Evolutionary conservation across 2,888 invertebrate species (phyloP).

Genomic region (Pecten maximus): DNA sequence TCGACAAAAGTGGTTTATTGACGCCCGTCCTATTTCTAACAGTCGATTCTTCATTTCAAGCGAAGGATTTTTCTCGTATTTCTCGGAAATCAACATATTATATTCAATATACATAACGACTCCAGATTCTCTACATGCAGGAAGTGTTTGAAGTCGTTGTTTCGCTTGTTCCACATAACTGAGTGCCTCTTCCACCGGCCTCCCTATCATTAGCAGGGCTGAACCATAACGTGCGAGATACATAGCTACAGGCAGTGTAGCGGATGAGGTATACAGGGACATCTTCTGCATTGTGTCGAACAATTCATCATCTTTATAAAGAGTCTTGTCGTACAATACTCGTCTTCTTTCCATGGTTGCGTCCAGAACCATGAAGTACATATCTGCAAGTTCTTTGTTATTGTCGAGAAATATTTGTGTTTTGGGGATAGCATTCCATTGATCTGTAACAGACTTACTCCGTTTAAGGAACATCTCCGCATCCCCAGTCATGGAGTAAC

Average conservation of each 20-base stretch:
- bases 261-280: slow-evolving; percentile 53
- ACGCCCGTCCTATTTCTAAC: slow-evolving; percentile 51
- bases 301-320: slow-evolving; percentile 41
- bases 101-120: slow-evolving; percentile 62
- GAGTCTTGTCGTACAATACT: slow-evolving; percentile 39
- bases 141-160: slow-evolving; percentile 42
- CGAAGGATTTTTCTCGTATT: slow-evolving; percentile 52
- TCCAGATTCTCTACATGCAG: slow-evolving; percentile 58
- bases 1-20: slow-evolving; percentile 57
- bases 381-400: slow-evolving; percentile 39
- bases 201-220: slow-evolving; percentile 29
- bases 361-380: slow-evolving; percentile 50
- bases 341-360: slow-evolving; percentile 48
- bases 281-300: not conserved
- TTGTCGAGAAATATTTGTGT: not conserved
- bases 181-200: slow-evolving; percentile 51
- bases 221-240: slow-evolving; percentile 54
- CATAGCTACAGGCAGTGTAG: slow-evolving; percentile 53
- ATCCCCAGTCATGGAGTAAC: slow-evolving; percentile 35
- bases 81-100: slow-evolving; percentile 56
- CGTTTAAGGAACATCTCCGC: not conserved
- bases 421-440: slow-evolving; percentile 1
- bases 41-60: slow-evolving; percentile 50
- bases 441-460: slow-evolving; percentile 21
- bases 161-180: slow-evolving; percentile 56